Evolutionary conservation across 2,113 vertebrate species (phyloP), one percentile per base, ranked within the genome.

Genomic region (Dipodomys ordii): DNA sequence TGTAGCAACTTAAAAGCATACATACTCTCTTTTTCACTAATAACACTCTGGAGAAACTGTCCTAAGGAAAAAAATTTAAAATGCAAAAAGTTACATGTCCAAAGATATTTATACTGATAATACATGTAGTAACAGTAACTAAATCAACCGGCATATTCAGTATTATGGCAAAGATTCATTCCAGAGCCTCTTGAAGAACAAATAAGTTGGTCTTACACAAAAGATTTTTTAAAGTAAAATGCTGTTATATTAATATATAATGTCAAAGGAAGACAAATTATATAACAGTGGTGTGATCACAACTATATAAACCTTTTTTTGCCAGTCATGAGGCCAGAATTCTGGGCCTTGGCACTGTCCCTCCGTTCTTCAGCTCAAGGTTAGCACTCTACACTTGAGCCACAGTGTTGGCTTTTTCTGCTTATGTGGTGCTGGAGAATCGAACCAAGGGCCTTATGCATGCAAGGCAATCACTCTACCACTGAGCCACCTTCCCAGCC

Each of bases 101-200:
- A 73, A n/a, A 78, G 32, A 76, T 35, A 72, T 88, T 62, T 72
- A 77, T 9, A 82, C 44, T n/a, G 82, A 28, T 81, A 87, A 60
- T 93, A 65, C 28, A 46, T 80, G 71, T 80, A 74, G 73, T 64
- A 78, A 80, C 6, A 81, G 32, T 93, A 93, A 84, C 49, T 73
- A 12, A 69, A 95, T 71, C 60, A 19, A n/a, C 22, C 16, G 39
- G 23, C 18, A 46, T 83, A 44, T 18, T 12, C 27, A 77, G 3
- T 4, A 30, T 16, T 20, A 86, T n/a, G 49, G 32, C 25, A 60
- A 83, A 89, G 27, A 72, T 23, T 32, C 20, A 62, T 19, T 83
- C 39, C 39, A 28, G 57, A 92, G 27, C 7, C 1, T 8, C 12
- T 53, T 22, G 35, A 91, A 68, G 35, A 91, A 68, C 44, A 85